phyloP scores from a whole-genome alignment of 1,140 invertebrate genomes.

The Augochlora pura region DNA sequence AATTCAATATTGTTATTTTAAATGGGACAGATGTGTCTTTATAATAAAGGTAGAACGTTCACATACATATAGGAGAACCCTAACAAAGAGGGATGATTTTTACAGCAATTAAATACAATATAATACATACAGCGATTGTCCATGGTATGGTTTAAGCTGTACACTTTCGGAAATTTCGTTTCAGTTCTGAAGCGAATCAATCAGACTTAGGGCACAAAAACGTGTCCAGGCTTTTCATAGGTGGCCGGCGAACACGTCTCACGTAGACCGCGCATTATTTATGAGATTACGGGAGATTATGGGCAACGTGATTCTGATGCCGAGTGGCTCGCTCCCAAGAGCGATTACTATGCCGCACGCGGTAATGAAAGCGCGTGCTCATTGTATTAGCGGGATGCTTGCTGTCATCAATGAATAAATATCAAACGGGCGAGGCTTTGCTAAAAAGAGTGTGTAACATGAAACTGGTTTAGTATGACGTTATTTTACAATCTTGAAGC shows the following conservation, averaged over 20 bases:
- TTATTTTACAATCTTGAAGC: background rate
- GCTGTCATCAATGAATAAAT: constrained; percentile 20
- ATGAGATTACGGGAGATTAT: constrained; percentile 76
- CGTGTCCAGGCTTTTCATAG: constrained; percentile 45
- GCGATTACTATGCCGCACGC: constrained; percentile 43
- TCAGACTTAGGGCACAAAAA: constrained; percentile 32
- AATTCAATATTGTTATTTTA: no score
- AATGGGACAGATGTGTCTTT: no score
- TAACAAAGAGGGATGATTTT: no score
- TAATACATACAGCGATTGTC: no score
- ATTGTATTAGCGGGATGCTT: constrained; percentile 22
- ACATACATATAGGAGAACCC: no score
- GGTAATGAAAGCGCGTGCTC: constrained; percentile 41
- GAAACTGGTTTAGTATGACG: background rate
- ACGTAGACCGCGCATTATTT: constrained; percentile 71
- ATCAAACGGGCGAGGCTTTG: background rate
- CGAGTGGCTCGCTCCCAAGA: constrained; percentile 58
- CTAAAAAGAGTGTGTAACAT: background rate
- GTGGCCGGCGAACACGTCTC: constrained; percentile 35
- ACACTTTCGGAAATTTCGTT: constrained; percentile 8
- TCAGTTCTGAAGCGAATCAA: background rate
- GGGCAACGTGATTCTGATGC: constrained; percentile 67
- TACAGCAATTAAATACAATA: no score
- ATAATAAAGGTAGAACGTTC: no score
- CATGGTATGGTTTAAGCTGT: background rate